phyloP scores from a whole-genome alignment of 2,797 vertebrate genomes.

The Linurgus olivaceus region DNA sequence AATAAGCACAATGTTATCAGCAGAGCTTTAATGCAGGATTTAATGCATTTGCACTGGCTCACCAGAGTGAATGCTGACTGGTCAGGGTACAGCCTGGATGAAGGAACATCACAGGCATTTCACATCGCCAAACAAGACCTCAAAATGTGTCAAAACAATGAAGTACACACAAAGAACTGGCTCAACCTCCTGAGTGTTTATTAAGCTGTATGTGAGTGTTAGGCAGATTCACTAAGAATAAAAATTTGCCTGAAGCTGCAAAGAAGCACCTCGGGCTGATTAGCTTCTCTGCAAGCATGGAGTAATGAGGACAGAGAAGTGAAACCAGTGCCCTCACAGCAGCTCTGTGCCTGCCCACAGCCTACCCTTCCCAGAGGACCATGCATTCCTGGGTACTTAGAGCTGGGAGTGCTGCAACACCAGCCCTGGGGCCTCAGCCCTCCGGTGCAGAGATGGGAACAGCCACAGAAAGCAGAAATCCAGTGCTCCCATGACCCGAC shows the following conservation, averaged over 20 bases:
- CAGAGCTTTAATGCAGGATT: not conserved
- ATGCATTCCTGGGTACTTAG: not conserved
- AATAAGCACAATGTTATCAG: conserved; percentile 30
- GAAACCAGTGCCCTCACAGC: not conserved
- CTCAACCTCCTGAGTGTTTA: not conserved
- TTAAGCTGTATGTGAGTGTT: not conserved
- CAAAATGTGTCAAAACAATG: not conserved
- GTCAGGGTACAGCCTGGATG: not conserved
- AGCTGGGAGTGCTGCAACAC: fast-evolving
- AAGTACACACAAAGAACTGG: not conserved
- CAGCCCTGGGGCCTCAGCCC: not conserved
- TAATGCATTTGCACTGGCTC: not conserved
- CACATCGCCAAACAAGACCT: not conserved
- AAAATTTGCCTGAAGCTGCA: not conserved
- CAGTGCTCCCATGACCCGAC: not conserved
- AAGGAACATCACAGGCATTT: not conserved
- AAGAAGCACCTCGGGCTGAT: not conserved
- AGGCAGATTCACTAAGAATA: not conserved
- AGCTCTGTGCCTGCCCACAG: not conserved
- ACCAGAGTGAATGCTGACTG: not conserved
- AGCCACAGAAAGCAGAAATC: not conserved
- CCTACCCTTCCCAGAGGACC: not conserved
- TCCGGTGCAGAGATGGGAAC: fast-evolving
- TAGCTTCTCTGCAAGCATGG: not conserved
- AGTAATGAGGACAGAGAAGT: not conserved